Evolutionary conservation across 2,888 invertebrate species (phyloP), one percentile per base, ranked within the genome.

Genomic region (Marronus borbonicus): DNA sequence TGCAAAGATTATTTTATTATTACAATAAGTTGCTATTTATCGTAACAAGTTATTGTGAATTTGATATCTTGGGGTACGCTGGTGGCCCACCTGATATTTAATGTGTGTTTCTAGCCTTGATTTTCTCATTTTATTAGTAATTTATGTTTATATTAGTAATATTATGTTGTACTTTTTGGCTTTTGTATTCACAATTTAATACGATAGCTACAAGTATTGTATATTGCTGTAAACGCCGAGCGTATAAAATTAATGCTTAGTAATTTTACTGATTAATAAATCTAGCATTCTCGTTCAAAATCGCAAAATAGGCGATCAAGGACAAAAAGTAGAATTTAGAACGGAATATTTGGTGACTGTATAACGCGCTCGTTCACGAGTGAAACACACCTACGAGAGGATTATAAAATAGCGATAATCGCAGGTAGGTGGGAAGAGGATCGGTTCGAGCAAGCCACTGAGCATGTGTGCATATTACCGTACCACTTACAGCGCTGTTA

Each of bases 291-390:
- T 60, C 5, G 24, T 60, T 24, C 60, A 7, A 20, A 10, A 28
- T 39, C 17, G 24, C 60, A 36, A 17, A 60, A 28, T 72, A 72
- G 58, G 20, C 72, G 44, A 44, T 70, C 77, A 77, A 77, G 77
- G 77, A 77, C 77, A 77, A 70, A 77, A 77, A 77, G 70, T 64
- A 70, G 70, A 69, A 77, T 77, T 62, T 62, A 68, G 52, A 77
- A 60, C 62, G 49, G 50, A 62, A 62, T 62, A 69, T 49, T 76
- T 66, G 76, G 17, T 52, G 72, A 24, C 72, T 58, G 44, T 70
- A 20, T 44, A 72, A 58, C 44, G 72, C 58, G 44, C 12, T 8
- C 10, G 28, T 12, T 5, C 17, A 39, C 36, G 8, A 49, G 58
- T 72, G 58, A 49, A n/a, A 39, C 65, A 39, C 28, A 64, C 5